Conservation (phyloP, 2,797 vertebrate genomes). For the Scolopax rusticola region DNA sequence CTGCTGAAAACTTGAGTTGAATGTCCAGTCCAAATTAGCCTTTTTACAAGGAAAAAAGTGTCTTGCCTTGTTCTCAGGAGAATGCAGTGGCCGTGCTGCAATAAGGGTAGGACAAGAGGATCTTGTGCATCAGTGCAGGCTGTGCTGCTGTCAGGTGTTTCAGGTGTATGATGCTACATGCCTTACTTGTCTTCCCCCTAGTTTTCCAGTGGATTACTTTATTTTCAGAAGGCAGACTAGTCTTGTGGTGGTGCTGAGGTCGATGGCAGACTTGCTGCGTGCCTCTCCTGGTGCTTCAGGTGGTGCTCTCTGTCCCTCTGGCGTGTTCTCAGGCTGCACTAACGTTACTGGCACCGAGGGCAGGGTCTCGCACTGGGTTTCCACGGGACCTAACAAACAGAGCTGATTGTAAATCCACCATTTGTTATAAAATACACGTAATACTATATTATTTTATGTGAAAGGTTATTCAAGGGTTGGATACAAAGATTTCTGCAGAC, state of each 20-base stretch:
- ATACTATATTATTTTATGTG: not conserved
- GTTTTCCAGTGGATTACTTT: not conserved
- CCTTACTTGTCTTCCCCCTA: fast-evolving
- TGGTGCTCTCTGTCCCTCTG: not conserved
- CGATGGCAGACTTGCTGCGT: fast-evolving
- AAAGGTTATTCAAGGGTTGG: not conserved
- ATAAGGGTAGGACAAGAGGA: not conserved
- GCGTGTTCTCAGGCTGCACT: fast-evolving
- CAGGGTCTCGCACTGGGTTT: not conserved
- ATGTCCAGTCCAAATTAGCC: not conserved
- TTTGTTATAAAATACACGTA: not conserved
- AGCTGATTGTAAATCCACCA: not conserved
- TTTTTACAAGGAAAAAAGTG: not conserved
- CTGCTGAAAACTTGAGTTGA: not conserved
- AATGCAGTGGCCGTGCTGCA: fast-evolving
- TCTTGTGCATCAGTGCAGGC: fast-evolving
- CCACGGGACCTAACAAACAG: not conserved
- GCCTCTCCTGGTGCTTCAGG: not conserved
- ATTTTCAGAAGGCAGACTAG: not conserved
- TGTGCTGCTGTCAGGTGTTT: not conserved
- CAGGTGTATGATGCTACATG: too few relatives aligned
- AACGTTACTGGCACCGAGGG: fast-evolving
- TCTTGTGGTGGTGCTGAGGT: not conserved
- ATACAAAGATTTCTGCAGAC: not conserved
- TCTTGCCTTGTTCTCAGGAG: not conserved